phyloP scores from a whole-genome alignment of 2,797 vertebrate species.

The Botia almorhae region DNA sequence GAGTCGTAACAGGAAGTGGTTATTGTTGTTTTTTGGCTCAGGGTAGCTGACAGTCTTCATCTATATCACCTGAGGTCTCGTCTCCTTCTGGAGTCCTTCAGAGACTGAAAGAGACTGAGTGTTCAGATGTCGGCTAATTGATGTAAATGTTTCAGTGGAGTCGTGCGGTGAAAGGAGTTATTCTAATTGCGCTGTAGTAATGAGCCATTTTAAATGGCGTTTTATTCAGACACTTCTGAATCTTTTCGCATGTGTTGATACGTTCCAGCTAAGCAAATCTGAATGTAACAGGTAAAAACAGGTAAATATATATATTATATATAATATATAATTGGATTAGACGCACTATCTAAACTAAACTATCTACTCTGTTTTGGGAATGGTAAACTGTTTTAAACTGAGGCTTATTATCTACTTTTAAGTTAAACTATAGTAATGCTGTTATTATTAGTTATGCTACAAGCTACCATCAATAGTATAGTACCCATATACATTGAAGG shows the following conservation, averaged over 20 bases:
- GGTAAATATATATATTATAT: too few species aligned
- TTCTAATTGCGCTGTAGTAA: constrained; percentile 70
- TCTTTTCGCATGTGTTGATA: constrained; percentile 21
- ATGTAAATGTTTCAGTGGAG: constrained; percentile 77
- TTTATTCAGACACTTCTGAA: constrained; percentile 29
- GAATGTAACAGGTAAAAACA: not conserved
- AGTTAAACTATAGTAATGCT: too few species aligned
- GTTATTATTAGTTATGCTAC: too few species aligned
- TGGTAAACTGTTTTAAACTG: too few species aligned
- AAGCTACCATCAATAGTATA: too few species aligned
- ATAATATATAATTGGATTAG: too few species aligned
- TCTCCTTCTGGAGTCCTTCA: constrained; percentile 59
- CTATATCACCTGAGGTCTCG: constrained; percentile 40
- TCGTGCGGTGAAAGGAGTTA: constrained; percentile 64
- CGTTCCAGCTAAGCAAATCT: not conserved
- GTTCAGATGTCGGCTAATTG: constrained; percentile 76
- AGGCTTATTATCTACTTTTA: too few species aligned
- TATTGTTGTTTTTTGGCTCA: constrained; percentile 58
- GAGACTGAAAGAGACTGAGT: constrained; percentile 58
- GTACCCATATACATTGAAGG: too few species aligned
- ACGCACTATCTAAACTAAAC: too few species aligned
- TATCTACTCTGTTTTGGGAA: too few species aligned
- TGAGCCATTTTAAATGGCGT: constrained; percentile 50
- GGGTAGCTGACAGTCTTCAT: constrained; percentile 50
- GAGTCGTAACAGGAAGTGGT: constrained; percentile 39